Base-by-base conservation (phyloP, 1,140 invertebrate genomes). In the Calliopsis andreniformis region DNA sequence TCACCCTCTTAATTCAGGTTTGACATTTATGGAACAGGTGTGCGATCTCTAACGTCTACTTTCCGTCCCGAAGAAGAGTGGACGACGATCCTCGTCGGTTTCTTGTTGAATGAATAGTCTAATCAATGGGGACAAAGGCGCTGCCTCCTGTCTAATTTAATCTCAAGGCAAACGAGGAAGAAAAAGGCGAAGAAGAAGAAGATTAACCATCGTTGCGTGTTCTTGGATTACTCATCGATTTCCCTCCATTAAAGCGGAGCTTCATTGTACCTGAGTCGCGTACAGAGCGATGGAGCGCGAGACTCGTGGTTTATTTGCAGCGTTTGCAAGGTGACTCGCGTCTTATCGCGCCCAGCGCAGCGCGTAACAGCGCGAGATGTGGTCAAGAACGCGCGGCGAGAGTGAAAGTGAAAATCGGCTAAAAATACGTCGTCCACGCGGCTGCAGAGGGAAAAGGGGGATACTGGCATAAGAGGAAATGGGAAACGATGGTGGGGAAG, bases 381-480 rank as follows among this genome's bases (percentile, higher is more conserved):
- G 69, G 58, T 71, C 56, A 51, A 63, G 59, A 72, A 2, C 61
- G n/a, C 25, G 39, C 5, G 30, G 14, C 39, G 39, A 1, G 20
- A 43, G 53, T 68, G 64, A 76, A 68, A 76, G 64, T 67, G 63
- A 76, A 67, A 68, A 67, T 76, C 43, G 16, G 23, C 1, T 25
- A 47, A 55, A 56, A 63, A 56, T 39, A 45, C n/a, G 8, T 10
- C 10, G 59, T 25, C 35, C 58, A 47, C 25, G 35, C 18, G 14
- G n/a, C 5, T 32, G 35, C 45, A 23, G 30, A 20, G 6, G 23
- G 23, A 64, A 25, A 49, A 18, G 8, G 16, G 16, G 14, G 25
- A 23, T 49, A 45, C 28, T 16, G 14, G 12, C 43, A 10, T 43
- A 10, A 20, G 43, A 45, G 72, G 32, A 43, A 72, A 32, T 20